Percentiles rank a stretch among this genome's conserved stretches.
Evolutionary conservation across 2,888 invertebrate genomes (phyloP).

Genomic region (Synanthedon myopaeformis): DNA sequence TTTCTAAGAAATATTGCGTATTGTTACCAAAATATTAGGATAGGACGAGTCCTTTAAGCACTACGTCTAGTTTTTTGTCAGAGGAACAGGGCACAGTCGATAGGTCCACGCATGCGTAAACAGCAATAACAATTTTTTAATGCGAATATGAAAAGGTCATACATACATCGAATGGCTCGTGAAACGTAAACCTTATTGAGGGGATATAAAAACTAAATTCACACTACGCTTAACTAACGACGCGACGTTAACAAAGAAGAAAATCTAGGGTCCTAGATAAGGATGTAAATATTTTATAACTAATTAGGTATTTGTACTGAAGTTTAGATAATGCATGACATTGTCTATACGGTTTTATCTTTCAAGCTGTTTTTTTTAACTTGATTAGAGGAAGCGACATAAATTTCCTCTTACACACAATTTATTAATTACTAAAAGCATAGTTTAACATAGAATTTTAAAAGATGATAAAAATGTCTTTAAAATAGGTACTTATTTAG

Average conservation of each 20-base stretch:
- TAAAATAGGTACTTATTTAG: too few relatives aligned
- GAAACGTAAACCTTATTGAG: not conserved
- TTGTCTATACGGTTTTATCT: too few relatives aligned
- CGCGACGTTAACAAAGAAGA: not conserved
- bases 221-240: not conserved
- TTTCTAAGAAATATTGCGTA: too few relatives aligned
- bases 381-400: too few relatives aligned
- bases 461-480: too few relatives aligned
- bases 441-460: too few relatives aligned
- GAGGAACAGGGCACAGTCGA: constrained; percentile 34
- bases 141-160: constrained; percentile 5
- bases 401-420: too few relatives aligned
- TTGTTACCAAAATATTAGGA: too few relatives aligned
- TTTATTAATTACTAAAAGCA: too few relatives aligned
- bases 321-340: not conserved
- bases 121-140: too few relatives aligned
- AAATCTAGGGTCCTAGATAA: not conserved
- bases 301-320: not conserved
- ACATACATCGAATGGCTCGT: constrained; percentile 11
- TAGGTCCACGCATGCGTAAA: constrained; percentile 47
- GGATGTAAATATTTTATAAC: constrained; percentile 1
- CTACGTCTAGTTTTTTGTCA: constrained; percentile 30
- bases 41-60: not conserved
- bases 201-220: too few relatives aligned
- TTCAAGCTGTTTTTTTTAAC: too few relatives aligned